Evolutionary conservation across 2,113 vertebrate species (phyloP), one percentile per base, ranked within the genome.

Genomic region (Pelodiscus sinensis): DNA sequence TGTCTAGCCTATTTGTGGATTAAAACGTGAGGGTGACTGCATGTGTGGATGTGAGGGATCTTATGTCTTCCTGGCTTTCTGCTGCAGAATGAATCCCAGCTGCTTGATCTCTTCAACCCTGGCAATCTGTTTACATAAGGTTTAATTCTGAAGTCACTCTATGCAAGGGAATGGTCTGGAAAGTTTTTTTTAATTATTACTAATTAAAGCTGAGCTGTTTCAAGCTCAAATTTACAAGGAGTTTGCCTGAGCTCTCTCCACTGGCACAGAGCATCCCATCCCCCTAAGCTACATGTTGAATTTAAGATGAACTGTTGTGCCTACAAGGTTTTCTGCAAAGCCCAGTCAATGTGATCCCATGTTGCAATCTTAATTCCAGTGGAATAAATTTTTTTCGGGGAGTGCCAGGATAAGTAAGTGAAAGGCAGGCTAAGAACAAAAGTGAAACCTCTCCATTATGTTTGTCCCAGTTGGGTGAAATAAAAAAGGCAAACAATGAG

Each of bases 401-500:
- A 27, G 25, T 3, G 73, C 55, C 18, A 2, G 25, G 58, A 38
- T 81, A 8, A 4, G 24, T 1, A 22, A 56, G 9, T 65, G 31
- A n/a, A 31, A 52, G 65, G 35, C 18, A 15, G 6, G 18, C 24
- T 5, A 1, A 57, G 25, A 0, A 1, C 25, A 9, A 1, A 16
- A 3, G 9, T 1, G 4, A 1, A 22, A 35, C 21, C n/a, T 24
- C 3, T 8, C 2, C 0, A 38, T 51, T 6, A 6, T 0, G 18
- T 2, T n/a, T 9, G 4, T 0, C 8, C 12, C 50, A 0, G 9
- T 5, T 3, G 73, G 24, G 44, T 50, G 50, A 27, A 29, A 51
- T 29, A 51, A 12, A 14, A 51, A 77, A 44, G 25, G 73, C 21
- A 77, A 77, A 13, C 38, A 25, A 50, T 77, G 22, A 77, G 22